Base-by-base conservation (phyloP, 2,113 vertebrate genomes). In the Dicaeum eximium region DNA sequence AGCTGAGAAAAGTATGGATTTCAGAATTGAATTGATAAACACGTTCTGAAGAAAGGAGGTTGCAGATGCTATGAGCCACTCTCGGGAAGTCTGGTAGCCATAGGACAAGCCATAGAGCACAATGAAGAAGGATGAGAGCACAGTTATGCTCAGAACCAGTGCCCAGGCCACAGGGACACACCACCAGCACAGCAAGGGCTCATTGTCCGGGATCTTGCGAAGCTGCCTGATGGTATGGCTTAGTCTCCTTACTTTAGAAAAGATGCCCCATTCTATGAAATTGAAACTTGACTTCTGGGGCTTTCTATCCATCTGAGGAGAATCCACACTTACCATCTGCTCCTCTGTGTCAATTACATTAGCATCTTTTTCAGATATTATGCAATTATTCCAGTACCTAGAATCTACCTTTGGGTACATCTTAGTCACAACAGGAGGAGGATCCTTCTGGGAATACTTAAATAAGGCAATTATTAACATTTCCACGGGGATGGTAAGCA, bases 81-180 rank as follows among this genome's bases (percentile, higher is more conserved):
- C 95, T 3, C 74, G 3, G 4, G 98, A 98, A 17, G 88, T 97
- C 8, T 96, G 58, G 3, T 96, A 96, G 82, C 98, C 97, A 0
- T 98, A 98, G 15, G 97, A 95, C 66, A 98, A 89, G 4, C 98
- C 97, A 0, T 98, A 98, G 10, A 98, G 69, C 9, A 98, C 69
- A 15, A 98, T 98, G 31, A 98, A 96, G 83, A 95, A 96, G 1
- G 97, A 95, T 1, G 98, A 97, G 4, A 97, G 1, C 6, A 56
- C 69, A 5, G 58, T 94, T 4, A 96, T 73, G 27, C 9, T 8
- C 7, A 94, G 67, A 54, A 98, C 81, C 15, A 98, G 11, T 8
- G 42, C 16, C 98, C 98, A 98, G 0, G 96, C 93, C 4, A 96
- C 2, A 5, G 13, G 91, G 8, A 86, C 1, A 4, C 95, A 95